Percentiles rank a stretch among this genome's conserved stretches.
phyloP scores from a whole-genome alignment of 1,140 invertebrate species.

The Drosophila punjabiensis region DNA sequence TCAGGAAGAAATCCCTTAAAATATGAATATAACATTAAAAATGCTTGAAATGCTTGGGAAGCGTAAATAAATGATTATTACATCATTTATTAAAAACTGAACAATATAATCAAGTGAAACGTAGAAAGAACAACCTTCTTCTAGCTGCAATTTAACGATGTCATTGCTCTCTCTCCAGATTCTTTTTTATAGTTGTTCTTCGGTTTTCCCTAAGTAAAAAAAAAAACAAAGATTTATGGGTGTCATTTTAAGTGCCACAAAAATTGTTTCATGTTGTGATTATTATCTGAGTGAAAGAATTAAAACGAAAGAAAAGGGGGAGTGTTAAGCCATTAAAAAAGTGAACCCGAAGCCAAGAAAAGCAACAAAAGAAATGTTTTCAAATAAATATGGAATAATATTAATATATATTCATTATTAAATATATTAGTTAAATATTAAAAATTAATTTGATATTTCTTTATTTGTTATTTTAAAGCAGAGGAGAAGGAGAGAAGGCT shows the following conservation, averaged over 20 bases:
- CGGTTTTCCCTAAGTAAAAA: conserved; percentile 30
- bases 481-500: conserved; percentile 32
- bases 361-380: conserved; percentile 1
- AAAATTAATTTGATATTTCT: conserved; percentile 3
- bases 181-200: conserved; percentile 14
- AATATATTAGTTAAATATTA: conserved; percentile 3
- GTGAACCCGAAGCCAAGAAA: conserved; percentile 16
- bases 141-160: conserved; percentile 54
- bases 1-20: background rate
- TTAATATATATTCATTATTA: background rate
- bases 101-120: conserved; percentile 33
- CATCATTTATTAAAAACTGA: conserved; percentile 19
- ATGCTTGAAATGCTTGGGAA: conserved; percentile 1
- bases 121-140: conserved; percentile 4
- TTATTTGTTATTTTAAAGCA: conserved; percentile 21
- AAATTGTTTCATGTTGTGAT: conserved; percentile 78
- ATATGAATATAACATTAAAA: background rate
- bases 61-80: conserved; percentile 33
- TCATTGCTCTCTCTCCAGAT: conserved; percentile 52
- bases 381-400: conserved; percentile 14
- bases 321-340: conserved; percentile 18
- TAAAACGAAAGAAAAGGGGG: conserved; percentile 11
- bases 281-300: conserved; percentile 55
- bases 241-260: conserved; percentile 71
- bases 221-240: conserved; percentile 69